Conservation (phyloP, 2,797 vertebrate species). For the Ctenopoma kingsleyae region DNA sequence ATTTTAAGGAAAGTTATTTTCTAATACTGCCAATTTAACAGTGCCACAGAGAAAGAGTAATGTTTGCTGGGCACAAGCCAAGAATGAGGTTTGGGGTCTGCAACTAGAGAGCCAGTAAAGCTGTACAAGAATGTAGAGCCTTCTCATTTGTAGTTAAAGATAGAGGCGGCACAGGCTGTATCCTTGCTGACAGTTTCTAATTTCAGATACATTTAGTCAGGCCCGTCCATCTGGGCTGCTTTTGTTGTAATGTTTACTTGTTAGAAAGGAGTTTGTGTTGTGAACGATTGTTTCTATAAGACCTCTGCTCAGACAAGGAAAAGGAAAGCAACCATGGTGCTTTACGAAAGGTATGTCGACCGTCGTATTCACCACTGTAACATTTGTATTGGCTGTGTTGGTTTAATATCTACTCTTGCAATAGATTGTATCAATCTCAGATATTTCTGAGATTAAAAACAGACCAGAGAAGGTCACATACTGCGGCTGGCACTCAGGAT, state of each 20-base stretch:
- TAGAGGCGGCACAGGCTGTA: slow-evolving; percentile 89
- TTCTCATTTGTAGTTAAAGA: slow-evolving; percentile 98
- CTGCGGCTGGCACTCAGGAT: slow-evolving; percentile 29
- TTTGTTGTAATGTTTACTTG: slow-evolving; percentile 63
- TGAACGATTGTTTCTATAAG: slow-evolving; percentile 30
- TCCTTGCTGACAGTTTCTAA: slow-evolving; percentile 87
- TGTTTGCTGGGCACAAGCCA: slow-evolving; percentile 73
- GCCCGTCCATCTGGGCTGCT: slow-evolving; percentile 55
- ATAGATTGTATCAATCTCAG: slow-evolving; percentile 64
- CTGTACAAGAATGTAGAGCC: slow-evolving; percentile 94
- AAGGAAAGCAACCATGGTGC: slow-evolving; percentile 82
- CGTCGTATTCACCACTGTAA: slow-evolving; percentile 3
- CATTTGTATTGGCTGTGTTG: slow-evolving; percentile 29
- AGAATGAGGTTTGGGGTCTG: slow-evolving; percentile 77
- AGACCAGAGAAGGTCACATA: slow-evolving; percentile 54
- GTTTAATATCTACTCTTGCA: slow-evolving; percentile 57
- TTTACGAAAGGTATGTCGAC: slow-evolving; percentile 88
- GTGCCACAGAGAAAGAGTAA: slow-evolving; percentile 67
- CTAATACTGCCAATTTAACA: slow-evolving; percentile 59
- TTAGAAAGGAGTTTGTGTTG: slow-evolving; percentile 40
- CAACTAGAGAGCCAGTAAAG: slow-evolving; percentile 91
- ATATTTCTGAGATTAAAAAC: slow-evolving; percentile 61
- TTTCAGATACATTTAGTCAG: slow-evolving; percentile 79
- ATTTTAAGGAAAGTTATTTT: slow-evolving; percentile 70
- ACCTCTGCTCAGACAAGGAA: slow-evolving; percentile 19